Conservation (phyloP, 53 echinoderm and acorn worm genomes). For the Holothuria leucospilota region DNA sequence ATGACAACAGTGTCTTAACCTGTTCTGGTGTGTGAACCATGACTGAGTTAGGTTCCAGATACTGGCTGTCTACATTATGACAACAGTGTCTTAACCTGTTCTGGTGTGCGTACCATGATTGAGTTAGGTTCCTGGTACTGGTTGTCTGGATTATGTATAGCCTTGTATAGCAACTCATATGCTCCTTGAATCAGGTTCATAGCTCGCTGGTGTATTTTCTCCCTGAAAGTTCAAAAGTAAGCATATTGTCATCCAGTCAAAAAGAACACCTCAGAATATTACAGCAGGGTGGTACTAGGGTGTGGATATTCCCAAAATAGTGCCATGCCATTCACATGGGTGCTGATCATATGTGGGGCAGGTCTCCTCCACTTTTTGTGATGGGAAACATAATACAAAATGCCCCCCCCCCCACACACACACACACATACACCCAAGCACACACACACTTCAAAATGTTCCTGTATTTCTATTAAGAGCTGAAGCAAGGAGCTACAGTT, state of each 20-base stretch:
- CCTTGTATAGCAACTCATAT: constrained; percentile 76
- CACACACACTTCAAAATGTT: no score
- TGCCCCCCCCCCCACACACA: no score
- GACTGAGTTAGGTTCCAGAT: constrained; percentile 32
- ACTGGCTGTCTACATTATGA: constrained; percentile 14
- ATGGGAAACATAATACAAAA: no score
- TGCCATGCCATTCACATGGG: no score
- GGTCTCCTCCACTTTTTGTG: no score
- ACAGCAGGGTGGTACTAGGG: no score
- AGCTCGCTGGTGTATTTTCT: constrained; percentile 80
- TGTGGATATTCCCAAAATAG: no score
- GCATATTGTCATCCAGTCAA: not conserved
- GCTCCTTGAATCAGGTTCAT: constrained; percentile 80
- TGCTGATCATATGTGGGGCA: no score
- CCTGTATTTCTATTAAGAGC: no score
- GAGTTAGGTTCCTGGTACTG: constrained; percentile 67
- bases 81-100: constrained; percentile 84
- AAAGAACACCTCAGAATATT: not conserved
- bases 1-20: not conserved
- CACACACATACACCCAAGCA: no score
- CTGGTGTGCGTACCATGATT: constrained; percentile 78
- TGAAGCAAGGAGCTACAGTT: no score
- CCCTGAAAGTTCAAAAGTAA: constrained; percentile 60
- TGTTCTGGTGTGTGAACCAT: not conserved
- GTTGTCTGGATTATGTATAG: constrained; percentile 73